phyloP scores from a whole-genome alignment of 2,113 vertebrate genomes.

The Psilopogon haemacephalus region DNA sequence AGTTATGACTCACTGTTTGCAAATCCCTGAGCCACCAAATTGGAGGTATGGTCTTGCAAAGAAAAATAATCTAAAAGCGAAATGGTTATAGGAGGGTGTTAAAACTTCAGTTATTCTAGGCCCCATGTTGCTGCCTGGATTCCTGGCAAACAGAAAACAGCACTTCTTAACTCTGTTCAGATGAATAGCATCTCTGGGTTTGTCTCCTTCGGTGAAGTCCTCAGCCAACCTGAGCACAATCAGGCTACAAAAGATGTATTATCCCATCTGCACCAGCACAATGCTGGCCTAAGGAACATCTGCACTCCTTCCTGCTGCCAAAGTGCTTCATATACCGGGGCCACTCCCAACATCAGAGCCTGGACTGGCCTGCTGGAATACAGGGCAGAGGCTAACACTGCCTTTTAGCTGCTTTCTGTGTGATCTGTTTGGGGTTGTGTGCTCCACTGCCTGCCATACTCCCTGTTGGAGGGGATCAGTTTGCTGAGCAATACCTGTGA shows the following conservation, averaged over 20 bases:
- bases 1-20: slow-evolving; percentile 56
- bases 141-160: background rate
- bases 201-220: background rate
- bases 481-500: fast-evolving
- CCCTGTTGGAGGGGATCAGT: background rate
- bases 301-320: background rate
- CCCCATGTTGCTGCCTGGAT: background rate
- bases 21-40: slow-evolving; percentile 21
- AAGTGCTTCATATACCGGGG: background rate
- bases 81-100: background rate
- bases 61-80: background rate
- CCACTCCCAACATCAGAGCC: background rate
- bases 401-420: background rate
- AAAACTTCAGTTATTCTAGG: background rate
- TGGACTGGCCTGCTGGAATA: background rate
- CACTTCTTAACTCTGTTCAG: background rate
- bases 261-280: background rate
- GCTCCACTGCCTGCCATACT: background rate
- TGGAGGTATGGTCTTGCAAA: background rate
- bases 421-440: background rate
- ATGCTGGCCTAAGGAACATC: background rate
- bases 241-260: background rate
- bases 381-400: background rate
- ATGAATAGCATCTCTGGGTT: background rate
- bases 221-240: background rate